Conservation (phyloP, 2,797 vertebrate species). For the Vespertilio murinus region DNA sequence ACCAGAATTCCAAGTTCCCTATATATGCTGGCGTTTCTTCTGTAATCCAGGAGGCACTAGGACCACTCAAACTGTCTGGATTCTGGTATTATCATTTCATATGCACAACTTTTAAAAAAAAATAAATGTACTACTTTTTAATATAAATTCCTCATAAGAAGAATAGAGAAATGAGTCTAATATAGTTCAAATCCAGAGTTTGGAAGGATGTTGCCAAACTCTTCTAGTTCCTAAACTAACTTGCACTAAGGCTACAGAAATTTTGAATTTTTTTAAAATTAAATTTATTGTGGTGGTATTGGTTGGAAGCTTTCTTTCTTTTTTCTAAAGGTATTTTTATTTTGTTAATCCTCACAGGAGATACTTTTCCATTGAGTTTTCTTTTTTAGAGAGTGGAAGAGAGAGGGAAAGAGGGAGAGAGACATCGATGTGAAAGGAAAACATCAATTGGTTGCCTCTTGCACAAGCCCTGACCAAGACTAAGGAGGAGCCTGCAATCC, state of each 20-base stretch:
- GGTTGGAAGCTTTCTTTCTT: neutral
- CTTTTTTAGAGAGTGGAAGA: no score
- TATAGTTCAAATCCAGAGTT: neutral
- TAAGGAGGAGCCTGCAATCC: no score
- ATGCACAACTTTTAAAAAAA: neutral
- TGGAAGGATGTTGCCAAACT: neutral
- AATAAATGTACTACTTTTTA: neutral
- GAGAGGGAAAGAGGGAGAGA: no score
- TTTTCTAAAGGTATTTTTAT: conserved; percentile 49
- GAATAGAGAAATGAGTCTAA: conserved; percentile 17
- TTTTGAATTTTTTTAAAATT: neutral
- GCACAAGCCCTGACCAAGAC: no score
- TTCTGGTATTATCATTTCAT: neutral
- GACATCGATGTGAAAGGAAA: no score
- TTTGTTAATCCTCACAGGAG: no score
- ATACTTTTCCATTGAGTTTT: no score
- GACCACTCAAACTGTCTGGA: neutral
- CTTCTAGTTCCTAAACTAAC: neutral
- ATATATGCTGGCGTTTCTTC: neutral
- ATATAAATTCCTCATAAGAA: neutral
- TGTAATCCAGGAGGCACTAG: neutral
- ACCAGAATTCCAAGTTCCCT: neutral
- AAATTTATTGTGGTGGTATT: neutral
- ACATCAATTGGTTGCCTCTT: no score
- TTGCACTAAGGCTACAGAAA: neutral